Base-by-base conservation (phyloP, 2,797 vertebrate genomes). In the Mormyrops boulengeri region DNA sequence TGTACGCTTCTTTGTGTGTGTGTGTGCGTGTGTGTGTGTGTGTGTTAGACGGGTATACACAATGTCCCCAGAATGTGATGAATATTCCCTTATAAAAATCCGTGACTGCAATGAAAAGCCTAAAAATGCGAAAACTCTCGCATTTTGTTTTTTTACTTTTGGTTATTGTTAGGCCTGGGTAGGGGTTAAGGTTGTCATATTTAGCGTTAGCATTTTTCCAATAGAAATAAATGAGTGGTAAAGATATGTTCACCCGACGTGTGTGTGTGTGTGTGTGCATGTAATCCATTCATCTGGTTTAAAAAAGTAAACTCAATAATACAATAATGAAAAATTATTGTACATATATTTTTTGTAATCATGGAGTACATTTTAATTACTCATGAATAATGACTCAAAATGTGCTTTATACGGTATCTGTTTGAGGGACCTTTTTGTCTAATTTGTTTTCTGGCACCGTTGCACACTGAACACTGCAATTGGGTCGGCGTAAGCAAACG, bases 401-500 rank as follows among this genome's bases (percentile, higher is more conserved):
- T 92, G 82, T 91, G 91, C 90, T 91, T 89, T 89, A 89, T 88
- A 89, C 30, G 84, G 90, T 87, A 89, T 92, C 90, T 91, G 82
- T 91, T 89, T 89, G 86, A 89, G 87, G 84, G 88, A 87, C 87
- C 90, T 89, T 92, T 91, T 92, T 89, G 80, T 91, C 85, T 91
- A 87, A 91, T 92, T 92, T 91, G 90, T 91, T 91, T 90, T 89
- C 57, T 92, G 91, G 92, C 89, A 90, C 22, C 2, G 14, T 53
- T 11, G 53, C 34, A 49, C n/a, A 38, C 66, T 41, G 62, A 90
- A 90, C 38, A 69, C 66, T 88, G 85, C 62, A 44, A 53, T 60
- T 88, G 89, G 85, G 66, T 80, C 86, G 53, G 52, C 14, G 22
- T 88, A 88, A 90, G 73, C 73, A 88, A 90, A 55, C 38, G 66